Evolutionary conservation across 2,797 vertebrate species (phyloP).

Genomic region (Melanotaenia trifasciata): DNA sequence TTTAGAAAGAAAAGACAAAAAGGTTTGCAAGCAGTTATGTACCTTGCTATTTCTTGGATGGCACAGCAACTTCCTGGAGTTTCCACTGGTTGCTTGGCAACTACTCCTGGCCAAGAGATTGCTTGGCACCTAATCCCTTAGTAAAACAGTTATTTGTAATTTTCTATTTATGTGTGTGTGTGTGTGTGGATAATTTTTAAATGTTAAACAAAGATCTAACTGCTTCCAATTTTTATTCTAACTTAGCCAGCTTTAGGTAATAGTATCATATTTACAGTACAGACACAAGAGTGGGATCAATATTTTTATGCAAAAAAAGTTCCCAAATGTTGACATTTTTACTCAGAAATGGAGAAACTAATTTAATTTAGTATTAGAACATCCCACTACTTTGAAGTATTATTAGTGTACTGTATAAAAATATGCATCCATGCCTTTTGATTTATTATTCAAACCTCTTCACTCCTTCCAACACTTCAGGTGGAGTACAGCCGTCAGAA

Average conservation of each 20-base stretch:
- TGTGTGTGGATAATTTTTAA: slow-evolving; percentile 8
- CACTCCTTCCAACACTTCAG: slow-evolving; percentile 68
- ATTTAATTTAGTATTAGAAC: not conserved
- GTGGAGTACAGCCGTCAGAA: slow-evolving; percentile 94
- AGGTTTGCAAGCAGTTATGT: not conserved
- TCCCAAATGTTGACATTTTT: not conserved
- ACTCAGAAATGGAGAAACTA: not conserved
- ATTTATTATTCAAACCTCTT: not conserved
- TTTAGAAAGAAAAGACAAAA: not conserved
- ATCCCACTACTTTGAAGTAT: slow-evolving; percentile 1
- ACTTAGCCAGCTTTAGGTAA: not conserved
- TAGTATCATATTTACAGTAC: not conserved
- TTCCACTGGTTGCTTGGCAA: slow-evolving; percentile 22
- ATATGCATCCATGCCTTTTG: not conserved
- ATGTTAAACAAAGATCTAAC: not conserved
- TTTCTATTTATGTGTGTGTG: slow-evolving; percentile 7
- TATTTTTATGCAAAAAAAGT: not conserved
- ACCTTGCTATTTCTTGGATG: slow-evolving; percentile 8
- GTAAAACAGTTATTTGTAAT: slow-evolving; percentile 8
- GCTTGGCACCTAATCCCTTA: slow-evolving; percentile 1
- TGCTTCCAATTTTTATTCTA: not conserved
- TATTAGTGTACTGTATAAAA: slow-evolving; percentile 11
- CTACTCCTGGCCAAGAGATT: slow-evolving; percentile 15
- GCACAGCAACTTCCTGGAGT: slow-evolving; percentile 9
- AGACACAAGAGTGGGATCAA: not conserved